phyloP scores from a whole-genome alignment of 1,140 invertebrate species.

The Drosophila varians region DNA sequence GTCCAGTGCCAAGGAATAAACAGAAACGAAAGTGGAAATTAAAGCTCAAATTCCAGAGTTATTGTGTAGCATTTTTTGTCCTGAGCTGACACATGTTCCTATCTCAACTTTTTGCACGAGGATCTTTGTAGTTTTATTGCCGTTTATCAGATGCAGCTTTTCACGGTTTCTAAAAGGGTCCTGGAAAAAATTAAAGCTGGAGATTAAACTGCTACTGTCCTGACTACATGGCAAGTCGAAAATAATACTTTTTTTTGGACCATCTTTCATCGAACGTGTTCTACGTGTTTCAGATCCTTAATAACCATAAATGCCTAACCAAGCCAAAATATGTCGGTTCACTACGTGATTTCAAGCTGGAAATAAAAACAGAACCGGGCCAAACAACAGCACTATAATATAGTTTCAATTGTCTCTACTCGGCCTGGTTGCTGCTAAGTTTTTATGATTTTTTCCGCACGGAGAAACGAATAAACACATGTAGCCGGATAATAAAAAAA shows the following conservation, averaged over 20 bases:
- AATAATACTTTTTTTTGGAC: too few species aligned
- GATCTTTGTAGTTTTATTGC: conserved; percentile 22
- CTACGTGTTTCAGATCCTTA: too few species aligned
- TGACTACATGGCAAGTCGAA: too few species aligned
- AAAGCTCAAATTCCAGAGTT: background rate
- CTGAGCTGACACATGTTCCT: conserved; percentile 8
- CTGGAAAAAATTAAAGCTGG: background rate
- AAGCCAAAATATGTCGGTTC: background rate
- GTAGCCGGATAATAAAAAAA: background rate
- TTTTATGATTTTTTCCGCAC: background rate
- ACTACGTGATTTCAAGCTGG: background rate
- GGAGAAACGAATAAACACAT: background rate
- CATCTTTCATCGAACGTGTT: too few species aligned
- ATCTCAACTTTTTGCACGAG: conserved; percentile 13
- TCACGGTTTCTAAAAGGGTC: background rate
- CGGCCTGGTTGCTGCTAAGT: background rate
- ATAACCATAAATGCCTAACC: background rate
- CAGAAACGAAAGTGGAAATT: too few species aligned
- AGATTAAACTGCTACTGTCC: background rate
- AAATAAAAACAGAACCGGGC: background rate
- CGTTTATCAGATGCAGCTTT: conserved; percentile 11
- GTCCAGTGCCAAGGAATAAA: too few species aligned
- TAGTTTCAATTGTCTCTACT: background rate
- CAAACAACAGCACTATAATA: background rate
- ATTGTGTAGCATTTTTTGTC: background rate